Evolutionary conservation across 2,797 vertebrate species (phyloP).

Genomic region (Botia kubotai): DNA sequence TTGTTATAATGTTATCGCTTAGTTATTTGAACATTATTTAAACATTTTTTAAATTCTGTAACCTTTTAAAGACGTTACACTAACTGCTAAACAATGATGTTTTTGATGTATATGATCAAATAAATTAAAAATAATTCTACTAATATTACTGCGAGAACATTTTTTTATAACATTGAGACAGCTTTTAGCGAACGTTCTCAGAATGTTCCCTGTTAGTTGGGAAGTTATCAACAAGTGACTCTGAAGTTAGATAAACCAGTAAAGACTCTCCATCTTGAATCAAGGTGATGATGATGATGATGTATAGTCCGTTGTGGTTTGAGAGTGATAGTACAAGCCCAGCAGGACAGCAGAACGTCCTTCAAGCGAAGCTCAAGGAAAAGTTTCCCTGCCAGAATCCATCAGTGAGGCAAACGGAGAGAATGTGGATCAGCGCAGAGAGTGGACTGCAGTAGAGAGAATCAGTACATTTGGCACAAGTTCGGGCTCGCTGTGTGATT

Average conservation of each 20-base stretch:
- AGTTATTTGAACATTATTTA: no score
- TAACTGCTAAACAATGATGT: no score
- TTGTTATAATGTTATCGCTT: no score
- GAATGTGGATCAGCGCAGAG: slow-evolving; percentile 59
- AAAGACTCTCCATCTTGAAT: slow-evolving; percentile 27
- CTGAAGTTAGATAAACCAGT: slow-evolving; percentile 33
- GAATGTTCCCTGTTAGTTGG: no score
- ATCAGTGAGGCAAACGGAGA: slow-evolving; percentile 48
- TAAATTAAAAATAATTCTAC: no score
- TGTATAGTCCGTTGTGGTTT: slow-evolving; percentile 58
- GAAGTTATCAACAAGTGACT: slow-evolving; percentile 55
- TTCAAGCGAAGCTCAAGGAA: slow-evolving; percentile 77
- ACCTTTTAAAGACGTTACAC: no score
- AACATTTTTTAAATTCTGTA: no score
- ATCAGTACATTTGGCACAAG: slow-evolving; percentile 56
- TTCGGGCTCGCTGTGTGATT: slow-evolving; percentile 63
- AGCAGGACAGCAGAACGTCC: slow-evolving; percentile 69
- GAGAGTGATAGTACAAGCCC: slow-evolving; percentile 39
- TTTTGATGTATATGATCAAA: no score
- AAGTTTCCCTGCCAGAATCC: slow-evolving; percentile 73
- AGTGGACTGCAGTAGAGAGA: slow-evolving; percentile 61
- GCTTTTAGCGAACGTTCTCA: no score
- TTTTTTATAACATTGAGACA: no score
- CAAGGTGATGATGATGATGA: slow-evolving; percentile 45
- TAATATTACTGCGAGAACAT: no score